Conservation (phyloP, 2,888 invertebrate species). For the Sinhomidia bicolor region DNA sequence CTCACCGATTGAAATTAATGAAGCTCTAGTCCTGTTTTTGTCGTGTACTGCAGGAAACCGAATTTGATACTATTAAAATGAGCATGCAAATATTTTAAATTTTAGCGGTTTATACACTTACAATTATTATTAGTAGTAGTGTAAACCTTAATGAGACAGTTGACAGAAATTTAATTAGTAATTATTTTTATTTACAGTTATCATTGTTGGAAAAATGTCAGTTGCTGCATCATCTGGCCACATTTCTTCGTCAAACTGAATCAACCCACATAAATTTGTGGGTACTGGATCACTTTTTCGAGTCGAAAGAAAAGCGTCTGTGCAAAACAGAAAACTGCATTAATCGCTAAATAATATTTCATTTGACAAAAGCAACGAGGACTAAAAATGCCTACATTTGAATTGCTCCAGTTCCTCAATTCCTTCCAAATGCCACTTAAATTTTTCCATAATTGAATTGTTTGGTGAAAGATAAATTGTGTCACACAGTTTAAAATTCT, state of each 20-base stretch:
- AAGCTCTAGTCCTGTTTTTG: background rate
- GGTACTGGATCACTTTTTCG: background rate
- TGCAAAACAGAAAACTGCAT: background rate
- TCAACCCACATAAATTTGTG: slow-evolving; percentile 29
- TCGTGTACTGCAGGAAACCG: slow-evolving; percentile 64
- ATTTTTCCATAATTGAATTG: background rate
- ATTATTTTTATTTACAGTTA: slow-evolving; percentile 10
- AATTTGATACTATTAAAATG: slow-evolving; percentile 44
- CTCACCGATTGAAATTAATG: slow-evolving; percentile 35
- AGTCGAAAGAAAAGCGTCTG: background rate
- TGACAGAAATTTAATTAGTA: too few species aligned
- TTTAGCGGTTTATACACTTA: too few species aligned
- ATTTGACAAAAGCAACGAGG: too few species aligned
- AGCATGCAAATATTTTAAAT: background rate
- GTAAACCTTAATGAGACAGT: too few species aligned
- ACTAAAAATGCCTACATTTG: too few species aligned
- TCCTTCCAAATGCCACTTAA: slow-evolving; percentile 15
- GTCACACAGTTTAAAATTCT: background rate
- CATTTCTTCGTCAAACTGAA: slow-evolving; percentile 10
- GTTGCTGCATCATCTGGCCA: background rate
- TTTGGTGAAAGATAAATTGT: slow-evolving; percentile 27
- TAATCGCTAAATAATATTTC: background rate
- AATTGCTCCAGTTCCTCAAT: background rate
- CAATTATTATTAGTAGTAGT: too few species aligned
- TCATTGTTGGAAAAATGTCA: background rate